Evolutionary conservation across 2,113 vertebrate genomes (phyloP).

Genomic region (Brachypodius melanocephalos): DNA sequence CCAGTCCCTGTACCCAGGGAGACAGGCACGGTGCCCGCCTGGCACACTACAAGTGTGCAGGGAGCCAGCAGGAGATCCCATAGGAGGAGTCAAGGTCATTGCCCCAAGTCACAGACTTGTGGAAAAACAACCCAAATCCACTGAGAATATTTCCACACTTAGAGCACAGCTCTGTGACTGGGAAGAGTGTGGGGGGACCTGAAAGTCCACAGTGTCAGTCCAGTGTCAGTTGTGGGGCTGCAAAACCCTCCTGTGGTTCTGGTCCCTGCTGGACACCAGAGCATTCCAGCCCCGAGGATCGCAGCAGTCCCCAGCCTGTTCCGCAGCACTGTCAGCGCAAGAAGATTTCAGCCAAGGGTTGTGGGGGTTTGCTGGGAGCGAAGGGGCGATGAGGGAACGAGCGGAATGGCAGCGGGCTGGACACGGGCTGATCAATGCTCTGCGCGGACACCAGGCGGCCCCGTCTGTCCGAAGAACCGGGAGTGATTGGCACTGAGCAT

Average conservation of each 20-base stretch:
- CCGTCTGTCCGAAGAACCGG: not conserved
- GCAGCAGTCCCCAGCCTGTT: not conserved
- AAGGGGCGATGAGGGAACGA: not conserved
- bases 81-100: not conserved
- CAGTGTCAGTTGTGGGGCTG: no score
- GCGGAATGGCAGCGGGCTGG: rapidly evolving
- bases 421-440: not conserved
- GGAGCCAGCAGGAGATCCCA: not conserved
- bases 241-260: not conserved
- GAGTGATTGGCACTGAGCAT: not conserved
- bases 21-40: rapidly evolving
- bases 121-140: not conserved
- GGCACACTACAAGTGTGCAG: not conserved
- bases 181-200: not conserved
- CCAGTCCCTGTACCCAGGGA: not conserved
- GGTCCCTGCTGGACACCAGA: rapidly evolving
- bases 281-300: not conserved
- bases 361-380: not conserved
- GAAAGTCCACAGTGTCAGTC: rapidly evolving
- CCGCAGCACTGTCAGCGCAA: rapidly evolving
- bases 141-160: not conserved
- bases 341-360: rapidly evolving
- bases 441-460: not conserved
- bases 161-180: not conserved
- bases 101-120: not conserved